Base-by-base conservation (phyloP, 1,140 invertebrate genomes). In the Aricia agestis region DNA sequence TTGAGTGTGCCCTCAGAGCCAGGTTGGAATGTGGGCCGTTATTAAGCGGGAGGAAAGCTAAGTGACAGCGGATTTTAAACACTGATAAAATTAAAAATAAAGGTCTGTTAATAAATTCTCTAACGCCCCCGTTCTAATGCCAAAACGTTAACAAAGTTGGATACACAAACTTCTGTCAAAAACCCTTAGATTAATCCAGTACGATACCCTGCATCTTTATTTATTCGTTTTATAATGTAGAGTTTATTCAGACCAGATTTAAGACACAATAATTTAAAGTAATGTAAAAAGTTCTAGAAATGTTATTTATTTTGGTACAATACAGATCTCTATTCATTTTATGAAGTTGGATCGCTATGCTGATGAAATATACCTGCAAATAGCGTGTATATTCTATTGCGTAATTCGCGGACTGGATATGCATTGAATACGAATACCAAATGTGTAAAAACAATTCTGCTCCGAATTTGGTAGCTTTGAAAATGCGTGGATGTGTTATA, bases 381-480 rank as follows among this genome's bases (percentile, higher is more conserved):
- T 52, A 11, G 11, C 9, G 10, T 52, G 45, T 52, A 52, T 52
- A 52, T 52, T 52, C 45, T 52, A 52, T 52, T 52, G 45, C 45
- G 45, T 15, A 45, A 45, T n/a, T n/a, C 42, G 42, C 9, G 42
- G 9, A 52, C 45, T 52, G 6, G 45, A 52, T 52, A 52, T 52
- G 45, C 45, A 52, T 52, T 52, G 45, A 52, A 52, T 52, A 52
- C 45, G 45, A 52, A 52, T 52, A 52, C 45, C 45, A 52, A 52
- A 52, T 52, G 45, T 52, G 45, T 52, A 52, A 52, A 52, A 52
- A 13, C 45, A 52, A 52, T 52, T 52, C 45, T 9, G 13, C 45
- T 15, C 11, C 45, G 45, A 52, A 52, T 52, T 52, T 15, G 45
- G 45, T 13, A 52, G 45, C 10, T 52, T 36, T 13, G 11, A 52